These are phyloP conservation scores for Potamilus streckersoni DNA, from an alignment of 1,140 invertebrate species.

Conservation along the genomic window DNA sequence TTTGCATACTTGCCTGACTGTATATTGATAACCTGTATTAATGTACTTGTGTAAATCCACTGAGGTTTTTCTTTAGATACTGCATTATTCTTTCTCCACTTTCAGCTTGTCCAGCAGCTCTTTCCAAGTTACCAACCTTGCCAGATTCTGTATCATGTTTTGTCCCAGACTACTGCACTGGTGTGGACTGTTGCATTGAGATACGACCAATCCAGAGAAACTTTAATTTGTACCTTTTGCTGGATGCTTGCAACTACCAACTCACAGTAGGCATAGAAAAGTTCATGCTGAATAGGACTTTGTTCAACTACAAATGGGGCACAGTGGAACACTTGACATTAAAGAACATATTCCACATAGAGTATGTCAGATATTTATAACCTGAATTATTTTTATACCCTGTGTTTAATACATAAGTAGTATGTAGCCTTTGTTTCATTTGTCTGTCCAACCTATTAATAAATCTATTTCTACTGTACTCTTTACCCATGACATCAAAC, in stretches of 20 bases:
- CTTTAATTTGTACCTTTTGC: constrained; percentile 17
- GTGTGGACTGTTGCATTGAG: constrained; percentile 27
- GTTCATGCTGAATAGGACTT: constrained; percentile 18
- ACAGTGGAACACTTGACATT: constrained; percentile 9
- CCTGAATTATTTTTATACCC: too few relatives aligned
- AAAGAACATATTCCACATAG: constrained; percentile 2
- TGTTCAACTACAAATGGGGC: constrained; percentile 32
- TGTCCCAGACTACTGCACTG: constrained; percentile 31
- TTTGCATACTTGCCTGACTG: too few relatives aligned
- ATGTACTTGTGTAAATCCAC: too few relatives aligned
- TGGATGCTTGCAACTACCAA: constrained; percentile 29
- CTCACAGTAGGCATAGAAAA: constrained; percentile 33
- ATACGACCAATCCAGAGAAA: constrained; percentile 15
- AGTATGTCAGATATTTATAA: not conserved
- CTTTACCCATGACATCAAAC: too few relatives aligned
- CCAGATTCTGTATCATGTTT: constrained; percentile 15
- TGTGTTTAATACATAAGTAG: too few relatives aligned
- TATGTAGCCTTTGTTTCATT: too few relatives aligned
- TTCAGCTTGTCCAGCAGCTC: constrained; percentile 36
- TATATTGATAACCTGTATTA: too few relatives aligned
- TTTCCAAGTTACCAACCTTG: constrained; percentile 21
- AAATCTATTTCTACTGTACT: too few relatives aligned
- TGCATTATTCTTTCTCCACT: not conserved
- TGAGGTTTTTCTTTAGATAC: too few relatives aligned
- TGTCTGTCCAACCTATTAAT: too few relatives aligned